Base-by-base conservation (phyloP, 2,888 invertebrate species). In the Nomada fucata region DNA sequence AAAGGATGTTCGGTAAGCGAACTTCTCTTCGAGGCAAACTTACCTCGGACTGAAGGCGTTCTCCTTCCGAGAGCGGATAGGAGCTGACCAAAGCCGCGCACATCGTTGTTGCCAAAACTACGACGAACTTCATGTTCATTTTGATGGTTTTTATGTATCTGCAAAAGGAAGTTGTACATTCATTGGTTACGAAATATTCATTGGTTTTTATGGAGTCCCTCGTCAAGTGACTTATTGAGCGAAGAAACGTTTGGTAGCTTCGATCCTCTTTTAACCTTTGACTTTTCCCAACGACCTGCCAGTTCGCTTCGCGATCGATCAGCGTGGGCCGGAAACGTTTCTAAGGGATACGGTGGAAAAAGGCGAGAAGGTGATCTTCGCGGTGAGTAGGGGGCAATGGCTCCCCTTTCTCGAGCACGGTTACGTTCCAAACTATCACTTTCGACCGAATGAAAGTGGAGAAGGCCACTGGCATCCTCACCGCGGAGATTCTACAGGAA, bases 361-460 rank as follows among this genome's bases (percentile, higher is more conserved):
- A 72, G 71, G 63, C 63, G 81, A 65, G 79, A 75, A 86, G 84
- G 79, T 26, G 70, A 72, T 65, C 55, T 52, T 70, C 72, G 72
- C 63, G 61, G 63, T 78, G 89, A 79, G 88, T 76, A 82, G 82
- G 82, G 47, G 82, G 88, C 86, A 86, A 88, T 84, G 88, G 89
- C 88, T 91, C 91, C 90, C 92, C 93, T 93, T 93, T 93, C 93
- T 91, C 92, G 91, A 90, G 89, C 88, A 86, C 87, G 87, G 90
- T 87, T 88, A 86, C 88, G 85, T 89, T 89, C 91, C 91, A 91
- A 92, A 93, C 93, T 93, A 93, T 93, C 93, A 93, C 93, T 91
- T 93, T 91, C 91, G 89, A 89, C 90, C 91, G 91, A 92, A 92
- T 91, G 93, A 93, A 93, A 93, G 93, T 93, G 77, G 91, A 85